Percentiles rank a stretch among this genome's conserved stretches.
Conservation (phyloP, 2,113 vertebrate genomes). For the Panurus biarmicus region DNA sequence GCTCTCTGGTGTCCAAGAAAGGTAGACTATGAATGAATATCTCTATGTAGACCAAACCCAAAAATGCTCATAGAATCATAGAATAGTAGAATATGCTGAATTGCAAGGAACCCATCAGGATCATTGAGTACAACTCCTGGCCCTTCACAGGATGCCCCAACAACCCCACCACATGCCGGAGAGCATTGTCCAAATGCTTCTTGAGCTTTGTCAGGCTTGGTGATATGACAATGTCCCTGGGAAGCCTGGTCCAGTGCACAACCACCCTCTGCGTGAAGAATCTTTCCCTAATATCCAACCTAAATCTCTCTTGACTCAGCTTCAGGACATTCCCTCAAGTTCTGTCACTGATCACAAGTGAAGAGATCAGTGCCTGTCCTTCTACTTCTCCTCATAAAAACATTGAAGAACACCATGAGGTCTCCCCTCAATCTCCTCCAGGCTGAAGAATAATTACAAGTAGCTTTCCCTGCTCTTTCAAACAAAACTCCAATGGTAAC, state of each 20-base stretch:
- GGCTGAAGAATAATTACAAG: neutral
- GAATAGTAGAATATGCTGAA: neutral
- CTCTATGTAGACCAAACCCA: neutral
- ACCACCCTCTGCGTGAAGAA: neutral
- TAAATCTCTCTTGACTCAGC: fast-evolving
- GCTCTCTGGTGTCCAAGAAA: neutral
- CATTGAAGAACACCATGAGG: neutral
- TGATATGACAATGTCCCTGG: too few relatives aligned
- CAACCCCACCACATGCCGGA: too few relatives aligned
- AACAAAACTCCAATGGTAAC: fast-evolving
- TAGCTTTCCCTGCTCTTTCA: neutral
- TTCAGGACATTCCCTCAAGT: too few relatives aligned
- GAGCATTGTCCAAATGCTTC: too few relatives aligned
- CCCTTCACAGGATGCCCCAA: neutral
- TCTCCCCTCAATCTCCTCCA: neutral
- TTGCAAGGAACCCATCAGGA: neutral
- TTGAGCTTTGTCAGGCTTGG: neutral
- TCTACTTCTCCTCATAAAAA: neutral
- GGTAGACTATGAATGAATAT: neutral
- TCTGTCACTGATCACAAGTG: neutral
- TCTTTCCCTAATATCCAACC: neutral
- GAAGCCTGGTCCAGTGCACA: neutral
- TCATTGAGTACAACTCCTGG: neutral
- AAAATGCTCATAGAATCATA: neutral
- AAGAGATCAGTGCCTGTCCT: neutral